Conservation (phyloP, 2,888 invertebrate species). For the Nysson spinosus region DNA sequence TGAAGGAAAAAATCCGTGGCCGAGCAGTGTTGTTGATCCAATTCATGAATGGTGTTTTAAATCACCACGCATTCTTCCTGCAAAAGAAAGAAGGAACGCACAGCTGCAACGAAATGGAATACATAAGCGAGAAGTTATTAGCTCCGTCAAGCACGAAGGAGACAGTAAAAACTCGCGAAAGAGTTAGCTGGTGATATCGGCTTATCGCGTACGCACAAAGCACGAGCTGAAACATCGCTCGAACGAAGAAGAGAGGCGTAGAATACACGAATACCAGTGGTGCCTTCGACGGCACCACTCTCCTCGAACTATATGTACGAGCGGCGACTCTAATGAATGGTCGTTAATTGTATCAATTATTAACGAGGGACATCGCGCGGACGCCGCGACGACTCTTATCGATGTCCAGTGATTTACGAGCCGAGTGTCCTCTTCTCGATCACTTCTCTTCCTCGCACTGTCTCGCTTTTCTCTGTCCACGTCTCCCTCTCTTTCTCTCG, state of each 20-base stretch:
- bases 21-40: too few relatives aligned
- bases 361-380: conserved; percentile 69
- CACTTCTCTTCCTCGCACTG: conserved; percentile 14
- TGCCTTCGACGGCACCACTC: conserved; percentile 22
- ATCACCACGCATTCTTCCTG: too few relatives aligned
- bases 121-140: neutral
- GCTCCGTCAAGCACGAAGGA: too few relatives aligned
- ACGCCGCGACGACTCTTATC: conserved; percentile 69
- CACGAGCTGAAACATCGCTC: conserved; percentile 37
- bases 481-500: conserved; percentile 9
- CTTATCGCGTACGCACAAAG: conserved; percentile 1
- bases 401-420: conserved; percentile 72
- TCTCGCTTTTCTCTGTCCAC: conserved; percentile 19
- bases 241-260: conserved; percentile 3
- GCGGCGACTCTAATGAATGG: conserved; percentile 69
- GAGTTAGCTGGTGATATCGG: neutral
- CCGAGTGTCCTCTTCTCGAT: conserved; percentile 28
- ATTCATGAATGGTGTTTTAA: too few relatives aligned
- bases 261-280: conserved; percentile 37
- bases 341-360: conserved; percentile 75
- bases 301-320: conserved; percentile 26
- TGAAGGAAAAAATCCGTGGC: too few relatives aligned
- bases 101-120: too few relatives aligned
- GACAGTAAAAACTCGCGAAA: neutral
- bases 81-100: too few relatives aligned